Conservation (phyloP, 2,888 invertebrate genomes). For the Drosophila diplacantha region DNA sequence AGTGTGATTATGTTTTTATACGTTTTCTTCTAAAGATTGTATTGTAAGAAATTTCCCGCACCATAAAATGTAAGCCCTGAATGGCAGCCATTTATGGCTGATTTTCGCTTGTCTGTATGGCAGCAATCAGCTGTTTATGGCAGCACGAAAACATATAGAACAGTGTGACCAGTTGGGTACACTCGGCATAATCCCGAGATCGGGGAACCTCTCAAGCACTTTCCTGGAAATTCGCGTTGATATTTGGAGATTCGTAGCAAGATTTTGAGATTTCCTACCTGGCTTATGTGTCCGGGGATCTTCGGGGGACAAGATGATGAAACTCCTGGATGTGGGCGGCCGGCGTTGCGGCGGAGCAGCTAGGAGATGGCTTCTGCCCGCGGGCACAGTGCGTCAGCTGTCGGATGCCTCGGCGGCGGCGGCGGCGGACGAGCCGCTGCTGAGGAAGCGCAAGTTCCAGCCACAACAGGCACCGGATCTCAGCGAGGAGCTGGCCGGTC, state of each 20-base stretch:
- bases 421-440: conserved; percentile 58
- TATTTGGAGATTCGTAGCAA: background rate
- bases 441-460: conserved; percentile 73
- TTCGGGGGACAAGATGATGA: conserved; percentile 17
- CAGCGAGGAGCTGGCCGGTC: conserved; percentile 44
- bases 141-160: background rate
- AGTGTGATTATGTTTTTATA: background rate
- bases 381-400: conserved; percentile 8
- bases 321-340: conserved; percentile 20
- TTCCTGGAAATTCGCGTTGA: background rate
- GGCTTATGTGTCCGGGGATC: conserved; percentile 5
- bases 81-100: background rate
- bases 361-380: conserved; percentile 9
- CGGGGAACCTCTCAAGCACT: background rate
- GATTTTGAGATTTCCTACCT: background rate
- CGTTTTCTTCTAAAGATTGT: background rate
- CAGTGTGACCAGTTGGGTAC: background rate
- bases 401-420: conserved; percentile 5
- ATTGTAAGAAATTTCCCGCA: background rate
- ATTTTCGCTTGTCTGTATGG: background rate
- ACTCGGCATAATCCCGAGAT: background rate
- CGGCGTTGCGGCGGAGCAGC: conserved; percentile 8
- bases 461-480: conserved; percentile 64
- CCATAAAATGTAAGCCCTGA: background rate
- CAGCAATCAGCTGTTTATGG: background rate